Evolutionary conservation across 1,140 invertebrate species (phyloP), one percentile per base, ranked within the genome.

Genomic region (Acyrthosiphon pisum): DNA sequence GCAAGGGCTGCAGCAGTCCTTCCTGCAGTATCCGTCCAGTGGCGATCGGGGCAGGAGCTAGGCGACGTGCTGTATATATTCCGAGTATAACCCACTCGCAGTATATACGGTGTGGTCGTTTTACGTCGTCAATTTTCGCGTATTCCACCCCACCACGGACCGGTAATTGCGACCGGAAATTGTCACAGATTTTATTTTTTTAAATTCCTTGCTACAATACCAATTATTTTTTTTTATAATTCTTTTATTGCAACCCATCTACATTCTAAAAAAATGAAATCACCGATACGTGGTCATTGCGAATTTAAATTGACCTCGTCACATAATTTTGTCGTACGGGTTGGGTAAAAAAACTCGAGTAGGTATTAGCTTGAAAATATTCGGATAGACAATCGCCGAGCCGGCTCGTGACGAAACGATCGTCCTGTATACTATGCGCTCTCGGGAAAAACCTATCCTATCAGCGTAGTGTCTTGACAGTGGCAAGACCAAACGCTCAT

Each of bases 401-500:
- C 30, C 60, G 6, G 4, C 1, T n/a, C 30, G 60, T 20, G 4
- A 76, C n/a, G n/a, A 76, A 76, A n/a, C 60, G 30, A n/a, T 35
- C n/a, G 60, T 76, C 14, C 60, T 76, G 60, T 76, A 76, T 76
- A 68, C 3, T 50, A 23, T 6, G 9, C 0, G 26, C 68, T n/a
- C 20, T 35, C 48, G 8, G 46, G 84, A 92, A 92, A 92, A 68
- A n/a, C 30, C 30, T 35, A n/a, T 76, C 30, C 3, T 84, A 84
- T 92, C 91, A 84, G 53, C 81, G 53, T 35, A 46, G 35, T 37
- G 35, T 37, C 60, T 76, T 48, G 60, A 76, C 90, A 81, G 44
- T 41, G 68, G 44, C 44, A 91, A 91, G 37, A 83, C 46, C 91
- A 41, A 84, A 92, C 76, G 14, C 48, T 92, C 76, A 92, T 92